Evolutionary conservation across 1,140 invertebrate species (phyloP).

Genomic region (Eumaeus atala): DNA sequence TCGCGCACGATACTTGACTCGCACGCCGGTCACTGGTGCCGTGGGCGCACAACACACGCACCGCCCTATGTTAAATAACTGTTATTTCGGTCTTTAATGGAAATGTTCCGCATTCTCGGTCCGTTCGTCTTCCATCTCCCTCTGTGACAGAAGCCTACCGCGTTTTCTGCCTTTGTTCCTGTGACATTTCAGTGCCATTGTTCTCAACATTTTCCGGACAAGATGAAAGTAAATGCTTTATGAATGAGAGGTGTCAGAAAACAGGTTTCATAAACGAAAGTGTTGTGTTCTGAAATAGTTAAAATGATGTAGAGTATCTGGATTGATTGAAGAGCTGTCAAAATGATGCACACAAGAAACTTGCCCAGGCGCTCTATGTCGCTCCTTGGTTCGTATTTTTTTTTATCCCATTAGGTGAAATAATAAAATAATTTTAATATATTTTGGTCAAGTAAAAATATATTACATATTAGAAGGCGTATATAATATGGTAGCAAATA

Average conservation of each 20-base stretch:
- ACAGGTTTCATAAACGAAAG: constrained; percentile 56
- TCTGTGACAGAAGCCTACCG: constrained; percentile 30
- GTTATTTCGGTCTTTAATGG: constrained; percentile 68
- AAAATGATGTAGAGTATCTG: constrained; percentile 42
- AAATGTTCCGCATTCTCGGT: constrained; percentile 63
- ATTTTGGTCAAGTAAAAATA: no score
- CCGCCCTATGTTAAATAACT: constrained; percentile 65
- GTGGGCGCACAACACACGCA: constrained; percentile 47
- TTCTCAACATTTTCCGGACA: constrained; percentile 36
- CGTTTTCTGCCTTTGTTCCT: constrained; percentile 31
- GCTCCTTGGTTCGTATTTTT: constrained; percentile 42
- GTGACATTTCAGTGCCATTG: constrained; percentile 36
- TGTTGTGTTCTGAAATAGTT: constrained; percentile 58
- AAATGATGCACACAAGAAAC: constrained; percentile 61
- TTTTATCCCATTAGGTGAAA: background rate
- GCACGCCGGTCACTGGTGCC: constrained; percentile 38
- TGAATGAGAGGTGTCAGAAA: constrained; percentile 51
- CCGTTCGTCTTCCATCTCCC: constrained; percentile 40
- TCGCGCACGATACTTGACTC: constrained; percentile 47
- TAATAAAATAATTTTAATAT: background rate
- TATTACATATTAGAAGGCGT: no score
- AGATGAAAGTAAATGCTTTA: constrained; percentile 57
- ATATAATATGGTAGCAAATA: no score
- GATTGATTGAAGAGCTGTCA: constrained; percentile 38
- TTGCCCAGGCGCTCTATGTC: constrained; percentile 58